These are phyloP conservation scores for Ennomos erosarius DNA, from an alignment of 2,888 invertebrate genomes.

Conservation along the genomic window DNA sequence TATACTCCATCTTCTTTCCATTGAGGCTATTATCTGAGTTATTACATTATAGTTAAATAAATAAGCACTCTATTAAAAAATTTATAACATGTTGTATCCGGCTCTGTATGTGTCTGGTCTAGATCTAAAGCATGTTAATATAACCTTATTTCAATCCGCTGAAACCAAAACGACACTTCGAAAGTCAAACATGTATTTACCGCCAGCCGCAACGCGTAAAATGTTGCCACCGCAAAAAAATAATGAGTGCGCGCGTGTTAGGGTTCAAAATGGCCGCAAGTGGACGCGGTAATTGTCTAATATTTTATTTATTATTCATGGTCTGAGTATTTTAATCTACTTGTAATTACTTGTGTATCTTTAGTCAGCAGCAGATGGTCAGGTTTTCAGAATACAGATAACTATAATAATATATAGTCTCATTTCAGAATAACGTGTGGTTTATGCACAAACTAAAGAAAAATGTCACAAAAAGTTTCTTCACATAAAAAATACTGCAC, in stretches of 20 bases:
- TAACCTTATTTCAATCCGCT: slow-evolving; percentile 12
- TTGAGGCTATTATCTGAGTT: too few species aligned
- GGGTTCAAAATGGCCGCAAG: slow-evolving; percentile 32
- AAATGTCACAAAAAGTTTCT: too few species aligned
- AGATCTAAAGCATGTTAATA: neutral
- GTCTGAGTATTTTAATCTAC: slow-evolving; percentile 4
- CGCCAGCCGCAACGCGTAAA: slow-evolving; percentile 39
- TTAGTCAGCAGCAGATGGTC: neutral
- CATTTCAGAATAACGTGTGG: too few species aligned
- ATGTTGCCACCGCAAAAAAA: slow-evolving; percentile 41
- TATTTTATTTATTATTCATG: slow-evolving; percentile 16
- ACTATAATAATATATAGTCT: too few species aligned
- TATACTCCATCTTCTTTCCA: too few species aligned
- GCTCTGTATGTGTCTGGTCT: too few species aligned
- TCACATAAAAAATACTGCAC: too few species aligned
- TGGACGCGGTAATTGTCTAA: slow-evolving; percentile 24
- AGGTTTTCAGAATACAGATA: neutral
- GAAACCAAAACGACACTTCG: slow-evolving; percentile 28
- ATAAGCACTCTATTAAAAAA: too few species aligned
- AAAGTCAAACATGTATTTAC: slow-evolving; percentile 39
- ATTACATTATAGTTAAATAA: too few species aligned
- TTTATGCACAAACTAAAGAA: too few species aligned
- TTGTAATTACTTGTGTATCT: slow-evolving; percentile 2
- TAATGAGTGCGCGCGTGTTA: slow-evolving; percentile 30
- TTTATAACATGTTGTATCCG: too few species aligned